Evolutionary conservation across 64 coral and sea anemone genomes (phyloP).

Genomic region (Pachyseris speciosa): DNA sequence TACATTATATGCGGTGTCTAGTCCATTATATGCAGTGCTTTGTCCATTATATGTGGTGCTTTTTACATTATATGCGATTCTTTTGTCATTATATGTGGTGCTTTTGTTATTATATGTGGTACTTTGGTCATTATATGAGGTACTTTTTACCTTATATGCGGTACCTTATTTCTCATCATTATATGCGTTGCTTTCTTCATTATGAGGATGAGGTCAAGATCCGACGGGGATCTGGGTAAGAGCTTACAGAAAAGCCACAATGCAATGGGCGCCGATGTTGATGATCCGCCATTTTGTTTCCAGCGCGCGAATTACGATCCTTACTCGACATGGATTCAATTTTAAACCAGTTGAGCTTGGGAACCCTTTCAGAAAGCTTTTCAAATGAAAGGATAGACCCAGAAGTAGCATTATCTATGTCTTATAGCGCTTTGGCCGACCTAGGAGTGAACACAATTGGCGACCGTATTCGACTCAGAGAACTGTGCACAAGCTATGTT

Average conservation of each 20-base stretch:
- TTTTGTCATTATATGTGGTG: no score
- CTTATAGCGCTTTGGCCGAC: constrained; percentile 37
- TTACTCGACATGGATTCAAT: constrained; percentile 42
- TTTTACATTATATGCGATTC: background rate
- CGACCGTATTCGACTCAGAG: constrained; percentile 47
- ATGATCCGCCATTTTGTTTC: constrained; percentile 46
- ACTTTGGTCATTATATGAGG: no score
- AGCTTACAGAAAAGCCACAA: constrained; percentile 20
- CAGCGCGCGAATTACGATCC: background rate
- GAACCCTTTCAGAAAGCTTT: constrained; percentile 39
- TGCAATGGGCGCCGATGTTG: constrained; percentile 34
- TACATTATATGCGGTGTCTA: background rate
- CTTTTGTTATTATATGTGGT: background rate
- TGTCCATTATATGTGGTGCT: background rate
- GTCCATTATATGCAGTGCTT: background rate
- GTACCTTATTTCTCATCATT: background rate
- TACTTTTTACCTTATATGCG: background rate
- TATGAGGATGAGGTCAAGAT: constrained; percentile 27
- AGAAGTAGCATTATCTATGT: constrained; percentile 53
- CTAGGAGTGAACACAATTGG: constrained; percentile 46
- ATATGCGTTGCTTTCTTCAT: constrained; percentile 1
- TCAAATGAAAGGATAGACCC: constrained; percentile 46
- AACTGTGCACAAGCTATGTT: constrained; percentile 58
- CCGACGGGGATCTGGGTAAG: constrained; percentile 35
- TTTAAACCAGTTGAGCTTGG: constrained; percentile 46